Base-by-base conservation (phyloP, 2,113 vertebrate species). In the Amazona guildingii region DNA sequence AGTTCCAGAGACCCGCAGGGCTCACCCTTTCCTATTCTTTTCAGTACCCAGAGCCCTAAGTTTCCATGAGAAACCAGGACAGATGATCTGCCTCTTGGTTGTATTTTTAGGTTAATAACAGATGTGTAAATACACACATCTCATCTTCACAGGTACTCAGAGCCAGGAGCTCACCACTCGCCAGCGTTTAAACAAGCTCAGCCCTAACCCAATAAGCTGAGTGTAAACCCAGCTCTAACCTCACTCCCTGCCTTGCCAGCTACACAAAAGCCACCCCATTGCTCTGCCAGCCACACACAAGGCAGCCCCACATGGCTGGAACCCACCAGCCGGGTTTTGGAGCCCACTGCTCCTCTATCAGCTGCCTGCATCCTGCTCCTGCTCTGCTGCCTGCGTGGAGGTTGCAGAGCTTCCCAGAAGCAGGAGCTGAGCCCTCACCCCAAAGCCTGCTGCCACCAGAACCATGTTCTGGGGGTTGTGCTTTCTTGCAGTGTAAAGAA, bases 51-150 rank as follows among this genome's bases (percentile, higher is more conserved):
- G 51, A 93, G 70, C 48, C 43, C 54, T 62, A 46, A 54, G 83
- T 90, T 79, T 69, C 88, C 68, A 61, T 68, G 61, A 37, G 21
- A 83, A 90, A 79, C 13, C 24, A 80, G 41, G 39, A 13, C 68
- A 95, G 85, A 68, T 91, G 75, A 96, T 95, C 87, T 91, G 78
- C 67, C 43, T 46, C 77, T 78, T 44, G 28, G 24, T 94, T 95
- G 11, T 94, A 96, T 94, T 97, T 96, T 97, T 93, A 97, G 78
- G 79, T 78, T 93, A 94, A 90, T 92, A 95, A 69, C 95, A 96
- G 96, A 88, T 94, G 94, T 92, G 92, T 94, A 93, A 96, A 94
- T 39, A 88, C 76, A 90, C 74, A 72, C 66, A 51, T 59, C 49
- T 90, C 70, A 69, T 91, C 66, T 94, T 93, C 92, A 80, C 79